These are phyloP conservation scores for Orthosia gothica DNA, from an alignment of 2,888 invertebrate genomes.

Conservation along the genomic window DNA sequence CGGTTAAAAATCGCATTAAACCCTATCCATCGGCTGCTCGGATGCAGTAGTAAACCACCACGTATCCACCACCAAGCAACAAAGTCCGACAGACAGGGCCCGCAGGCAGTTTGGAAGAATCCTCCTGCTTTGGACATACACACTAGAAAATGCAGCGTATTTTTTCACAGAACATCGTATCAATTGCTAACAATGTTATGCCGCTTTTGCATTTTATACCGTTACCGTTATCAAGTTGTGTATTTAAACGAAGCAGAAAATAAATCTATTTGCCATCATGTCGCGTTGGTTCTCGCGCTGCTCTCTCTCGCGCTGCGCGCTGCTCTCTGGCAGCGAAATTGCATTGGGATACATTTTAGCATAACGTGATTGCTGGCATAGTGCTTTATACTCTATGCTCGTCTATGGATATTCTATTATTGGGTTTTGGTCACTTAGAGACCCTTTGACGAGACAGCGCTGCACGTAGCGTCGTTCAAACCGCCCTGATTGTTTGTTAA, in stretches of 20 bases:
- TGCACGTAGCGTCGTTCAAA: too few relatives aligned
- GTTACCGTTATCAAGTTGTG: background rate
- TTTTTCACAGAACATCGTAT: too few relatives aligned
- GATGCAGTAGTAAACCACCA: too few relatives aligned
- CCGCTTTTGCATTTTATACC: background rate
- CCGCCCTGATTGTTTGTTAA: background rate
- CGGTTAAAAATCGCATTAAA: too few relatives aligned
- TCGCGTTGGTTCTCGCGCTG: background rate
- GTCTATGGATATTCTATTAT: background rate
- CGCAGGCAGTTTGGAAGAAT: too few relatives aligned
- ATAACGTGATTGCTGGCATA: constrained; percentile 13
- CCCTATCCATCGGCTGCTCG: too few relatives aligned
- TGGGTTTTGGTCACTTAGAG: background rate
- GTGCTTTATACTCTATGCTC: background rate
- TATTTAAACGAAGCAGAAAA: background rate
- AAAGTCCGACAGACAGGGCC: too few relatives aligned
- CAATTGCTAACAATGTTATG: background rate
- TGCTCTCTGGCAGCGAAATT: constrained; percentile 4
- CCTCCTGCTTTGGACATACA: too few relatives aligned
- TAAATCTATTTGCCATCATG: background rate
- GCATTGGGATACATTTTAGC: constrained; percentile 29
- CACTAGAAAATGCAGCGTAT: too few relatives aligned
- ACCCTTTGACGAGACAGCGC: background rate
- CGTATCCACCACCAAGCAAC: too few relatives aligned
- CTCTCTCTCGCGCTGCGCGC: background rate